phyloP scores from a whole-genome alignment of 1,140 invertebrate species.

The Diorhabda sublineata region DNA sequence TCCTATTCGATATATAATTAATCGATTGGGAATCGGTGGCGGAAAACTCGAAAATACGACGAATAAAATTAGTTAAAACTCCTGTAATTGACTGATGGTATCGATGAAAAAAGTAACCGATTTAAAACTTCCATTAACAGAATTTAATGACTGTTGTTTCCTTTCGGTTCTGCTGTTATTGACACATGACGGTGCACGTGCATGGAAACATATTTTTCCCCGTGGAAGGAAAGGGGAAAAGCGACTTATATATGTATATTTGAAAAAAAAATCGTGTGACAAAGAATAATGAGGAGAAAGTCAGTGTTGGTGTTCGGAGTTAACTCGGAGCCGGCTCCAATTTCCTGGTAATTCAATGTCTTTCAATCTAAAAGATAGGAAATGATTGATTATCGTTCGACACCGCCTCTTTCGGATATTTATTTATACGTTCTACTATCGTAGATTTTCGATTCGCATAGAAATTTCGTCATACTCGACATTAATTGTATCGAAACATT shows the following conservation, averaged over 20 bases:
- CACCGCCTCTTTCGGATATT: conserved; percentile 29
- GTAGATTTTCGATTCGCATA: background rate
- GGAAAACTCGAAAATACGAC: no score
- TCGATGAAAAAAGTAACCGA: background rate
- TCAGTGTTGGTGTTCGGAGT: conserved; percentile 18
- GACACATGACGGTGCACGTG: background rate
- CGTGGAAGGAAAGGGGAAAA: background rate
- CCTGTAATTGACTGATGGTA: no score
- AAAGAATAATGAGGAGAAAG: conserved; percentile 38
- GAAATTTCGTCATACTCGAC: background rate
- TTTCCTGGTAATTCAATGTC: conserved; percentile 48
- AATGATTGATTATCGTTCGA: conserved; percentile 43
- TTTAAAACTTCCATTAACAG: conserved; percentile 1
- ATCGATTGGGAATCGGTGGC: no score
- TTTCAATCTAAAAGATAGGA: conserved; percentile 44
- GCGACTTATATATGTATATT: no score
- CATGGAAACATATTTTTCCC: background rate
- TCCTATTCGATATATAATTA: no score
- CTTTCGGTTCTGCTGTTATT: background rate
- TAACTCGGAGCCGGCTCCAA: conserved; percentile 39
- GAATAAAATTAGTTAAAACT: no score
- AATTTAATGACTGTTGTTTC: background rate
- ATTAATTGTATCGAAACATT: background rate
- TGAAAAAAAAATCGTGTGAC: conserved; percentile 27
- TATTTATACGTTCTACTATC: conserved; percentile 4